Evolutionary conservation across 2,888 invertebrate species (phyloP).

Genomic region (Zygaena filipendulae): DNA sequence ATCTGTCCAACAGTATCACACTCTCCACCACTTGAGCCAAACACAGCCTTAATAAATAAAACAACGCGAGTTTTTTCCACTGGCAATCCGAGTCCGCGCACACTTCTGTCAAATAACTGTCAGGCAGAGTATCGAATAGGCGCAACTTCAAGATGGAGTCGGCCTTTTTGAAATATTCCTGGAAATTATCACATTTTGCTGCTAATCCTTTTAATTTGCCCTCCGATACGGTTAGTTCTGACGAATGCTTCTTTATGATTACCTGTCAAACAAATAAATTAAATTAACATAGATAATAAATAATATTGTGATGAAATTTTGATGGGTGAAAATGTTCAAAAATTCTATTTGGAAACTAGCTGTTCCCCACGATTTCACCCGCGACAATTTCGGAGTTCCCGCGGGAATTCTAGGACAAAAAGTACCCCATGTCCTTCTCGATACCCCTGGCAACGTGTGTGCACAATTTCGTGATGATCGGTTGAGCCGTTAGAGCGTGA

Average conservation of each 20-base stretch:
- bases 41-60: conserved; percentile 80
- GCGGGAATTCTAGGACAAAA: no score
- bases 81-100: conserved; percentile 30
- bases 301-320: no score
- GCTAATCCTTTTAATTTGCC: conserved; percentile 72
- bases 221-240: conserved; percentile 29
- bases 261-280: conserved; percentile 43
- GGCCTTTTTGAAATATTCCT: conserved; percentile 77
- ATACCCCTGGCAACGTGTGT: no score
- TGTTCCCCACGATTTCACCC: no score
- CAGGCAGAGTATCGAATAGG: conserved; percentile 41
- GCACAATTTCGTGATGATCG: no score
- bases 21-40: conserved; percentile 85
- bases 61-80: conserved; percentile 73
- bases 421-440: no score
- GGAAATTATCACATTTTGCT: conserved; percentile 71
- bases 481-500: no score
- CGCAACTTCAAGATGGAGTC: conserved; percentile 70
- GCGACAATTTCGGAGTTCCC: no score
- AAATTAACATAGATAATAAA: no score
- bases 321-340: no score
- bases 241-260: conserved; percentile 36
- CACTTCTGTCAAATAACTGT: conserved; percentile 26
- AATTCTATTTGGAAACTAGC: no score
- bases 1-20: conserved; percentile 83